Evolutionary conservation across 2,888 invertebrate species (phyloP).

Genomic region (Drosophila sordidapex): DNA sequence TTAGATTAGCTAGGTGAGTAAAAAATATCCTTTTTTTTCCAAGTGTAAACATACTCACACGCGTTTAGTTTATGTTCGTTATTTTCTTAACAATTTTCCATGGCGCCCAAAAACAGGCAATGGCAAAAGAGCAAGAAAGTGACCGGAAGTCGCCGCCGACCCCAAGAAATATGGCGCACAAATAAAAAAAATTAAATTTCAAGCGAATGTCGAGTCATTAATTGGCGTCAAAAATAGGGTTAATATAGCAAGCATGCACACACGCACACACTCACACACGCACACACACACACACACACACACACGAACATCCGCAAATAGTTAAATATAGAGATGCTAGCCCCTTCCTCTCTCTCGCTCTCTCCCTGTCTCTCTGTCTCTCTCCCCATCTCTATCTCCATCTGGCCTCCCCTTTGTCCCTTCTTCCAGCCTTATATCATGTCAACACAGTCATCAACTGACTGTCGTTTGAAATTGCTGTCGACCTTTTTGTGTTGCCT

Average conservation of each 20-base stretch:
- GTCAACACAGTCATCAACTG: conserved; percentile 79
- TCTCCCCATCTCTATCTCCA: not conserved
- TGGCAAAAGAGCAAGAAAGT: conserved; percentile 56
- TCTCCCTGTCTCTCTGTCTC: not conserved
- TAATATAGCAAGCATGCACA: conserved; percentile 61
- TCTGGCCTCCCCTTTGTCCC: not conserved
- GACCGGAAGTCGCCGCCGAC: conserved; percentile 69
- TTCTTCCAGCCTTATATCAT: conserved; percentile 48
- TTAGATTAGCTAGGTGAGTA: not conserved
- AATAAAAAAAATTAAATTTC: conserved; percentile 42
- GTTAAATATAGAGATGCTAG: conserved; percentile 43
- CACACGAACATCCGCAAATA: conserved; percentile 9
- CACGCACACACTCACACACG: conserved; percentile 3
- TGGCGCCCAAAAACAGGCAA: conserved; percentile 72
- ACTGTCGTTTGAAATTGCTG: conserved; percentile 79
- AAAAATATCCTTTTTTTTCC: not conserved
- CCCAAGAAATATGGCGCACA: conserved; percentile 56
- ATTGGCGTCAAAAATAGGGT: conserved; percentile 79
- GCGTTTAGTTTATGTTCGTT: conserved; percentile 45
- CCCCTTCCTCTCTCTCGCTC: not conserved
- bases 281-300: conserved; percentile 7
- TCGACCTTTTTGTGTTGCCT: conserved; percentile 69
- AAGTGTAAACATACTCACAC: conserved; percentile 13
- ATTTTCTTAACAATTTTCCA: conserved; percentile 36
- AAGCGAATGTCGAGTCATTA: conserved; percentile 61